Conservation (phyloP, 2,888 invertebrate species). For the Micoletzkya japonica region DNA sequence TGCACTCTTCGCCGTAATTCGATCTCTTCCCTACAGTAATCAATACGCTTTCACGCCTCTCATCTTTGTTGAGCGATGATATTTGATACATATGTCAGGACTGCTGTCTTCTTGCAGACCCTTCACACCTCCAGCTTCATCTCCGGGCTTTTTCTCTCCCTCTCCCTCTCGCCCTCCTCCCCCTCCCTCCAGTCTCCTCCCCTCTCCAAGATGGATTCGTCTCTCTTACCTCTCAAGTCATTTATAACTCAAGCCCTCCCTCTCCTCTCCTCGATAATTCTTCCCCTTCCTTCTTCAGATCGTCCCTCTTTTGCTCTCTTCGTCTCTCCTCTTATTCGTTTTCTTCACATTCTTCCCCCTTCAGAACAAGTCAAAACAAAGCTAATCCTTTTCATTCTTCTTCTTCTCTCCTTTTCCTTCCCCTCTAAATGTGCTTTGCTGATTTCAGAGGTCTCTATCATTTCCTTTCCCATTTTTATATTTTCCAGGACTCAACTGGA, state of each 20-base stretch:
- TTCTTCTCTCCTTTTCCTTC: too few species aligned
- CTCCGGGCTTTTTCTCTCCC: neutral
- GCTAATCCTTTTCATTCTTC: too few species aligned
- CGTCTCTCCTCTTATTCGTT: neutral
- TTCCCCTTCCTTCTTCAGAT: neutral
- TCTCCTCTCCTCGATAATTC: neutral
- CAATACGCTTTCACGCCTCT: neutral
- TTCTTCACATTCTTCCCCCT: neutral
- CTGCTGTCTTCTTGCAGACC: neutral
- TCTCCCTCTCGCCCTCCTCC: neutral
- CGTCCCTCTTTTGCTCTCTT: constrained; percentile 6
- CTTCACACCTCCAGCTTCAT: neutral
- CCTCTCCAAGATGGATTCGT: neutral
- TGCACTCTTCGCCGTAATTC: too few species aligned
- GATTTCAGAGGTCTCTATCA: too few species aligned
- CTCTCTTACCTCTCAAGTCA: constrained; percentile 9
- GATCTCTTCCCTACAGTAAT: neutral
- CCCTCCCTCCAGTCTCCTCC: neutral
- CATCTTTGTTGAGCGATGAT: neutral
- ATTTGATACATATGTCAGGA: neutral
- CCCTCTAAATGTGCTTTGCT: too few species aligned
- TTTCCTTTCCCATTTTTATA: too few species aligned
- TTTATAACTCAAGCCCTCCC: neutral
- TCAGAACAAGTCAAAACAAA: too few species aligned
- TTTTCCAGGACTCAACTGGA: too few species aligned